A percentile compares a stretch with the other conserved stretches of the same genome.
phyloP scores from a whole-genome alignment of 2,888 invertebrate genomes.

The Aspidiotus destructor region DNA sequence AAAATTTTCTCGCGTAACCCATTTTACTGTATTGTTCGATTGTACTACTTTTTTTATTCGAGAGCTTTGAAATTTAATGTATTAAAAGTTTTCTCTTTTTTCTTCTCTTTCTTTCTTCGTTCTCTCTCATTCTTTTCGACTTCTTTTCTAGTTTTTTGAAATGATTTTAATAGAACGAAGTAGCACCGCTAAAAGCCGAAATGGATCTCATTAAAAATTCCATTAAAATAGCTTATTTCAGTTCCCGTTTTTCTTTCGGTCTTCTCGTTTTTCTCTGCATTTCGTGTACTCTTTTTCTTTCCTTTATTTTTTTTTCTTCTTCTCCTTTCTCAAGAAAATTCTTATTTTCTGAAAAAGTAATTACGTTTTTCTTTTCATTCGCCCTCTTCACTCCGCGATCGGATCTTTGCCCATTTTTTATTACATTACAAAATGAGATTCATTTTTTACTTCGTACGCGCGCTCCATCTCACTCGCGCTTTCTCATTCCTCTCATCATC shows the following conservation, averaged over 20 bases:
- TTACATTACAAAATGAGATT: constrained; percentile 31
- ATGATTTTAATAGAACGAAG: constrained; percentile 31
- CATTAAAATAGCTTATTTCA: constrained; percentile 31
- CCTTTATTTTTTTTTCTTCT: constrained; percentile 3
- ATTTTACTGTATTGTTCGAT: no score
- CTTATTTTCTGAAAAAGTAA: constrained; percentile 27
- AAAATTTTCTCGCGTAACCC: constrained; percentile 9
- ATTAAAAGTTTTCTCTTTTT: constrained; percentile 11
- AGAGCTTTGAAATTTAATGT: constrained; percentile 26
- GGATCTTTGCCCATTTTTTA: constrained; percentile 22
- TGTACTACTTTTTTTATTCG: constrained; percentile 10
- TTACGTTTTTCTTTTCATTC: constrained; percentile 27
- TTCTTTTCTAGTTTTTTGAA: constrained; percentile 25
- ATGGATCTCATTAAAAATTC: constrained; percentile 32
- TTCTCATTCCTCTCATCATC: no score
- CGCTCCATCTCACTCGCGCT: background rate
- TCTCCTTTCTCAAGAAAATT: constrained; percentile 19
- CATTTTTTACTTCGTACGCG: constrained; percentile 23
- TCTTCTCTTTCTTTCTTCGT: background rate
- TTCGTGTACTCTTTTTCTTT: constrained; percentile 4
- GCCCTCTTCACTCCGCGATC: constrained; percentile 9
- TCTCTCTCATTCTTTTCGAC: background rate
- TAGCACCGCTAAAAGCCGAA: constrained; percentile 27
- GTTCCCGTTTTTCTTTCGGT: constrained; percentile 32
- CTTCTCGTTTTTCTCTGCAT: constrained; percentile 14